A percentile compares a stretch with the other conserved stretches of the same genome.
phyloP scores from a whole-genome alignment of 2,888 invertebrate species.

The Clusia tigrina region DNA sequence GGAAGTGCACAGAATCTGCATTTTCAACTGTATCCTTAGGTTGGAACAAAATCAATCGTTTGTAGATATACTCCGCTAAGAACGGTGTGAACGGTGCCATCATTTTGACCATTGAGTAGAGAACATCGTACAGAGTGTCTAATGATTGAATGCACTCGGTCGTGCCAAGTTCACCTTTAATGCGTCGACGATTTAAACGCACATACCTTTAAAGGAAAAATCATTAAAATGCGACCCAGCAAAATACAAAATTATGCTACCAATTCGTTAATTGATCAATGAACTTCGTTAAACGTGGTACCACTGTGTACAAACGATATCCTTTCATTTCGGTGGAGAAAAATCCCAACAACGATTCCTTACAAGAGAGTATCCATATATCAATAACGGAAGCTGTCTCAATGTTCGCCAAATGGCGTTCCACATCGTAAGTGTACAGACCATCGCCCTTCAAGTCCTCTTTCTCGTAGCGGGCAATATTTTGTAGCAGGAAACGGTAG shows the following conservation, averaged over 20 bases:
- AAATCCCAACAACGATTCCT: constrained; percentile 89
- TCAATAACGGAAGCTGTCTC: constrained; percentile 79
- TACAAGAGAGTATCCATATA: constrained; percentile 95
- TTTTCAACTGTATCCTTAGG: constrained; percentile 62
- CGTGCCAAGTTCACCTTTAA: constrained; percentile 88
- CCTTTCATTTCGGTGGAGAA: constrained; percentile 92
- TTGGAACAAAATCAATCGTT: constrained; percentile 76
- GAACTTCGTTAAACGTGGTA: constrained; percentile 91
- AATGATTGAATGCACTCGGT: constrained; percentile 85
- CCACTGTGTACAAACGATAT: constrained; percentile 94
- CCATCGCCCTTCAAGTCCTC: constrained; percentile 67
- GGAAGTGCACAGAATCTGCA: constrained; percentile 87
- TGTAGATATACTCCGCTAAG: constrained; percentile 94
- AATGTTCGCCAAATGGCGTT: constrained; percentile 55
- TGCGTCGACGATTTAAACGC: constrained; percentile 91
- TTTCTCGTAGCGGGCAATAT: constrained; percentile 81
- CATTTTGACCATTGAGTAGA: constrained; percentile 87
- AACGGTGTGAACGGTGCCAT: constrained; percentile 99
- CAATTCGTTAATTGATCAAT: constrained; percentile 98
- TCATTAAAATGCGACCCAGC: neutral
- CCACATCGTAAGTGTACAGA: constrained; percentile 69
- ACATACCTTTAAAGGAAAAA: constrained; percentile 71
- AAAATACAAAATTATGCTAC: constrained; percentile 56
- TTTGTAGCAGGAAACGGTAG: constrained; percentile 92
- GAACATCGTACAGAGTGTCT: constrained; percentile 86